A percentile compares a stretch with the other conserved stretches of the same genome.
phyloP scores from a whole-genome alignment of 2,888 invertebrate species.

The Drosophila subquinaria region DNA sequence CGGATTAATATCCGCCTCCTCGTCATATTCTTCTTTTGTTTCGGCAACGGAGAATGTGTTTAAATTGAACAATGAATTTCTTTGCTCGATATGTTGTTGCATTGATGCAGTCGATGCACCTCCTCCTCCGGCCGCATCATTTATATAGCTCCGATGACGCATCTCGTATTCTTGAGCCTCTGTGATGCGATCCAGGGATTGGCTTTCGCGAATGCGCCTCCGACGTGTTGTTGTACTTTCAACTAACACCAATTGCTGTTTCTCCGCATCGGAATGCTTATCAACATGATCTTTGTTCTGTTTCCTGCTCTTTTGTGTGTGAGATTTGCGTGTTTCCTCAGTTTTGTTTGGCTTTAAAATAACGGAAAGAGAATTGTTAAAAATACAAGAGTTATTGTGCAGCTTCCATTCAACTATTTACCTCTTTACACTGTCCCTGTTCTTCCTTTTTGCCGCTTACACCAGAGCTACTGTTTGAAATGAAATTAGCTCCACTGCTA shows the following conservation, averaged over 20 bases:
- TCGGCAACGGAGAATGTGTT: slow-evolving; percentile 81
- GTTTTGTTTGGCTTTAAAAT: slow-evolving; percentile 77
- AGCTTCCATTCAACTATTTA: slow-evolving; percentile 22
- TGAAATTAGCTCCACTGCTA: slow-evolving; percentile 79
- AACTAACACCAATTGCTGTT: slow-evolving; percentile 56
- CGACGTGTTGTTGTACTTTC: slow-evolving; percentile 86
- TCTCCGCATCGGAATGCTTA: slow-evolving; percentile 76
- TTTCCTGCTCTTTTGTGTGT: slow-evolving; percentile 77
- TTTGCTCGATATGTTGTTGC: slow-evolving; percentile 75
- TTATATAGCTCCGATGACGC: slow-evolving; percentile 72
- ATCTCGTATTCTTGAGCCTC: slow-evolving; percentile 91
- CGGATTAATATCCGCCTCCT: slow-evolving; percentile 56
- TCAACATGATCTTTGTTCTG: slow-evolving; percentile 76
- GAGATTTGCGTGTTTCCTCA: slow-evolving; percentile 82
- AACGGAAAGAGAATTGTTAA: not conserved
- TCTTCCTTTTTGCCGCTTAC: slow-evolving; percentile 80
- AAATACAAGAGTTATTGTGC: not conserved
- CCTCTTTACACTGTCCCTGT: slow-evolving; percentile 79
- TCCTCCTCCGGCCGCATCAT: slow-evolving; percentile 42
- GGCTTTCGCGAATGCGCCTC: slow-evolving; percentile 91
- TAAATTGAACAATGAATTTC: slow-evolving; percentile 78
- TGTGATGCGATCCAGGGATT: slow-evolving; percentile 93
- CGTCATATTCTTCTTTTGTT: slow-evolving; percentile 79
- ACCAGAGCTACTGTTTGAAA: slow-evolving; percentile 67
- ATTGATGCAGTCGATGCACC: slow-evolving; percentile 34